Percentiles rank a stretch among this genome's conserved stretches.
Conservation (phyloP, 2,113 vertebrate species). For the Clarias magur region DNA sequence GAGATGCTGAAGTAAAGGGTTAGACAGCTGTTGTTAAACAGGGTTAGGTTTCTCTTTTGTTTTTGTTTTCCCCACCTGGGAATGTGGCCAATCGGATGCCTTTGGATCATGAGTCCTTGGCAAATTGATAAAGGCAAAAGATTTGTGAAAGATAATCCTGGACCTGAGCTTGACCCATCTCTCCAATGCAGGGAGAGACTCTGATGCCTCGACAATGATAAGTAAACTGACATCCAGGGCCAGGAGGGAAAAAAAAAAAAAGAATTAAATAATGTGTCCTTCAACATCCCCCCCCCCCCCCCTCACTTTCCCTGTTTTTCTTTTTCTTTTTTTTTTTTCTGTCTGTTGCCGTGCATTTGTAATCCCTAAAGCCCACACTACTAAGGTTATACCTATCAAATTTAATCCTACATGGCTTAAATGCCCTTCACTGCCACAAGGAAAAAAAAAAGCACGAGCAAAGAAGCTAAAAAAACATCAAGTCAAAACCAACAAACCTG, state of each 20-base stretch:
- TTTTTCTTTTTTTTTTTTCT: neutral
- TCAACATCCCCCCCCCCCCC: neutral
- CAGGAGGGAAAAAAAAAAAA: conserved; percentile 52
- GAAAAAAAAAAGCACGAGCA: conserved; percentile 1
- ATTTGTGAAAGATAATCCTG: conserved; percentile 74
- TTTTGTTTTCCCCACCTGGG: conserved; percentile 62
- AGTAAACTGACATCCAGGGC: conserved; percentile 69
- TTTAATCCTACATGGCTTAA: conserved; percentile 75
- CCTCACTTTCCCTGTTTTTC: neutral
- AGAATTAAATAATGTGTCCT: conserved; percentile 70
- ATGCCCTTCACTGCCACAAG: conserved; percentile 66
- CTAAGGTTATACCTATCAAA: conserved; percentile 72
- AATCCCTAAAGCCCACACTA: conserved; percentile 74
- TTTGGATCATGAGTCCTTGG: conserved; percentile 76
- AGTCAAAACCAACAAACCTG: conserved; percentile 53
- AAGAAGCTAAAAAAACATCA: conserved; percentile 22
- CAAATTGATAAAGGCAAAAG: conserved; percentile 72
- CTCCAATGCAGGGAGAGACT: conserved; percentile 64
- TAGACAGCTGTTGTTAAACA: neutral
- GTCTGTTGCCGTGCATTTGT: conserved; percentile 69
- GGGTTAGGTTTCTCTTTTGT: neutral
- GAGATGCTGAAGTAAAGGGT: neutral
- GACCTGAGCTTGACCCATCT: conserved; percentile 67
- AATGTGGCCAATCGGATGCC: conserved; percentile 72
- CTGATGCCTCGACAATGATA: conserved; percentile 70